Percentiles rank a stretch among this genome's conserved stretches.
Evolutionary conservation across 2,888 invertebrate genomes (phyloP).

Genomic region (Notocelia uddmanniana): DNA sequence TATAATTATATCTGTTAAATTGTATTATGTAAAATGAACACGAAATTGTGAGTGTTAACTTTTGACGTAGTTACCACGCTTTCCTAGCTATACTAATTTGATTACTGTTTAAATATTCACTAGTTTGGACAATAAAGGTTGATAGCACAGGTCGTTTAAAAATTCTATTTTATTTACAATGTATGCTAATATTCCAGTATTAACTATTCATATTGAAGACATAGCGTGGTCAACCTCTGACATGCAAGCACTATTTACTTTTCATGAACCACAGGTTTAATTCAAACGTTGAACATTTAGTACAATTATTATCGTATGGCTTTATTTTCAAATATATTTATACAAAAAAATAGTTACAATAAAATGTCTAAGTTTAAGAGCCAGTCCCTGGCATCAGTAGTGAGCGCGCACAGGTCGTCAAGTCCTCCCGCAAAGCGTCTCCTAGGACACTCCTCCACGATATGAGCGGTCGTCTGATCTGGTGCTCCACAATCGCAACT

Average conservation of each 20-base stretch:
- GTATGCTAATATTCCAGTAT: slow-evolving; percentile 12
- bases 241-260: slow-evolving; percentile 19
- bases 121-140: background rate
- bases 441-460: no score
- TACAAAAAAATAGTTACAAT: no score
- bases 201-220: slow-evolving; percentile 28
- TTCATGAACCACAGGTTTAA: slow-evolving; percentile 17
- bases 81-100: slow-evolving; percentile 17
- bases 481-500: no score
- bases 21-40: background rate
- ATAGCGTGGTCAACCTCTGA: slow-evolving; percentile 11
- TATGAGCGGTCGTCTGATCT: no score
- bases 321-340: no score
- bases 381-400: no score
- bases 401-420: no score
- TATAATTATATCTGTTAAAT: background rate
- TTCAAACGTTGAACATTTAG: background rate
- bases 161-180: slow-evolving; percentile 26
- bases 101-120: slow-evolving; percentile 29
- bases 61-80: slow-evolving; percentile 12
- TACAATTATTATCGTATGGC: no score
- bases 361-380: no score
- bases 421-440: no score
- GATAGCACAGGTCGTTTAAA: slow-evolving; percentile 19
- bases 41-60: background rate